Evolutionary conservation across 1,140 invertebrate species (phyloP), one percentile per base, ranked within the genome.

Genomic region (Phocides pigmalion): DNA sequence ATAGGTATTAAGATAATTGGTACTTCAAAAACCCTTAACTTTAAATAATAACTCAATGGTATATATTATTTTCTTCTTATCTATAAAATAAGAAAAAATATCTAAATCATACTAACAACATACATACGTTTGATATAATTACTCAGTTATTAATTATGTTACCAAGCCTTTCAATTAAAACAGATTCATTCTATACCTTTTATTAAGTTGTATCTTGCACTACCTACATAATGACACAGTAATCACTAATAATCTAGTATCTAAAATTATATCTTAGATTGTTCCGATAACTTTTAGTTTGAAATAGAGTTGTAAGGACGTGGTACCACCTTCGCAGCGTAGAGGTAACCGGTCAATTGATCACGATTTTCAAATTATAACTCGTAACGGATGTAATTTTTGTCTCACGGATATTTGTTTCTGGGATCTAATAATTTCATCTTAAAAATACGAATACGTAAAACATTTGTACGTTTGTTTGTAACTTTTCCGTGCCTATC

Each of bases 361-460:
- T 47, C 44, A 47, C 44, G 44, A 47, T 47, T 47, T 5, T 22
- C 44, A 47, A 47, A 47, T 47, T 47, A 47, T 47, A 22, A 3
- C 19, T 16, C 3, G 8, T 11, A 9, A 17, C 9, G 41, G 41
- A 19, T 12, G 22, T 47, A 47, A 47, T 47, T 47, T 47, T 47
- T 47, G 11, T 47, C 9, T 47, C 44, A 47, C 19, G 44, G 9
- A 22, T 16, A 12, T 56, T 14, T 20, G n/a, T 56, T 53, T 17
- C 3, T 17, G 4, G 37, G 11, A 54, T 15, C 37, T n/a, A n/a
- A n/a, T 35, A 39, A 39, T 37, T 28, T 16, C 35, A 41, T 4
- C 37, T 22, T 6, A 22, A 3, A 22, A 22, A 22, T 22, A 5
- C 14, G 14, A 14, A 14, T 41, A n/a, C n/a, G n/a, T n/a, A n/a